Evolutionary conservation across 2,113 vertebrate genomes (phyloP).

Genomic region (Urocitellus parryii): DNA sequence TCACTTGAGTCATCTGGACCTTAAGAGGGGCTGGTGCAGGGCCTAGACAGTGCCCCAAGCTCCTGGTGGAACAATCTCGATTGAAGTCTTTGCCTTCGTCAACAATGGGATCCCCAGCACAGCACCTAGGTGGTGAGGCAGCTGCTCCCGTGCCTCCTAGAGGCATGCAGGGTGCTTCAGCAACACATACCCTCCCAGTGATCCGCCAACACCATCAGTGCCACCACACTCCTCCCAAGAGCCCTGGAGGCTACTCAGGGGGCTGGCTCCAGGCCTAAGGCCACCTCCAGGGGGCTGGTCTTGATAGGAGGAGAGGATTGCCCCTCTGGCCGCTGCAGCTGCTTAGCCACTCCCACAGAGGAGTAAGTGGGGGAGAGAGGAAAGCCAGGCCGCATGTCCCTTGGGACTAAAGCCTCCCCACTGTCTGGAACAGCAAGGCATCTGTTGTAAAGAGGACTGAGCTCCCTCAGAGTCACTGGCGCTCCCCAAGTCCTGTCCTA

Average conservation of each 20-base stretch:
- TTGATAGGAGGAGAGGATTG: not conserved
- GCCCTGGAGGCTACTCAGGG: not conserved
- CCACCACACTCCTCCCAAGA: not conserved
- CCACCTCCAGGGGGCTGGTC: not conserved
- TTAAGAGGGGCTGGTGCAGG: not conserved
- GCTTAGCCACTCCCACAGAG: not conserved
- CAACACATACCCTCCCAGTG: not conserved
- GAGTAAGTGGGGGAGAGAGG: rapidly evolving
- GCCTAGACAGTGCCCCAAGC: not conserved
- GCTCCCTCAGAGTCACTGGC: not conserved
- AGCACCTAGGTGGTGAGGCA: not conserved
- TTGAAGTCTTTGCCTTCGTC: not conserved
- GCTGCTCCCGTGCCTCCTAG: not conserved
- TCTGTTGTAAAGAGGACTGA: not conserved
- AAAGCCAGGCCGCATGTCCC: not conserved
- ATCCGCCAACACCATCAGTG: not conserved
- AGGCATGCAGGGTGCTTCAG: not conserved
- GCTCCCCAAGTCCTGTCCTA: not conserved
- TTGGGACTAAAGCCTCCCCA: not conserved
- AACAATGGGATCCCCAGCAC: not conserved
- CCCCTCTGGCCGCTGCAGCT: not conserved
- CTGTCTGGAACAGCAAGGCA: not conserved
- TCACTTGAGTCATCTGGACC: not conserved
- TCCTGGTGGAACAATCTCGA: not conserved
- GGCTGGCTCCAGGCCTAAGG: not conserved